These are phyloP conservation scores for Lycopodina hypogea DNA, from an alignment of 37 sponge, comb jelly and placozoan species.

Conservation along the genomic window DNA sequence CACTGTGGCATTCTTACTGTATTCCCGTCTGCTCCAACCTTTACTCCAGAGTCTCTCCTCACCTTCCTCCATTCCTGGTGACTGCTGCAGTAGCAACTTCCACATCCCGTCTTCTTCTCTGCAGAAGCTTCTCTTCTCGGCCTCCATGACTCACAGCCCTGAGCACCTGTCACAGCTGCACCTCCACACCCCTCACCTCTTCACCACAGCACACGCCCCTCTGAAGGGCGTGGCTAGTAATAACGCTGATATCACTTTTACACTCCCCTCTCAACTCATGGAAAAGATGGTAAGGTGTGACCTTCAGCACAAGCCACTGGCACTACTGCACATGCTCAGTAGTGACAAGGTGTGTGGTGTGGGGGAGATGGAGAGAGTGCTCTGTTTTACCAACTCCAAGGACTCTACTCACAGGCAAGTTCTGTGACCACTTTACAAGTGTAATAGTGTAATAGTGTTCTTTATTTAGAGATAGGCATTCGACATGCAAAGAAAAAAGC, in stretches of 20 bases:
- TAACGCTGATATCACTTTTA: slow-evolving; percentile 1
- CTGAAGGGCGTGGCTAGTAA: not conserved
- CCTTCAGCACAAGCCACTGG: slow-evolving; percentile 68
- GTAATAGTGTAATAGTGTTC: too few species aligned
- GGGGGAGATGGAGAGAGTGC: slow-evolving; percentile 21
- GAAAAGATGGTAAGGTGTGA: slow-evolving; percentile 43
- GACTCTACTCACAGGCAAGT: slow-evolving; percentile 65
- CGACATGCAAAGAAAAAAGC: too few species aligned
- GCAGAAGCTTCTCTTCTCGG: slow-evolving; percentile 96
- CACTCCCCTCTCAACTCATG: slow-evolving; percentile 25
- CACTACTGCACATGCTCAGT: slow-evolving; percentile 62
- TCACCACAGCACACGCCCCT: slow-evolving; percentile 29
- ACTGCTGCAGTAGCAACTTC: not conserved
- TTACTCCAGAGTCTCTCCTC: slow-evolving; percentile 6
- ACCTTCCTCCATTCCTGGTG: not conserved
- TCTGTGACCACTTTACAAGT: not conserved
- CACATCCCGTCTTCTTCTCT: slow-evolving; percentile 19
- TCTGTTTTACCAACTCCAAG: slow-evolving; percentile 89
- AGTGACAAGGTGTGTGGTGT: not conserved
- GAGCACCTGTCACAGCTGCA: slow-evolving; percentile 76
- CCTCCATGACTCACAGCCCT: slow-evolving; percentile 87
- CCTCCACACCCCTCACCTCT: slow-evolving; percentile 75
- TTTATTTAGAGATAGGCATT: too few species aligned
- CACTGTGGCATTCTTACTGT: too few species aligned
- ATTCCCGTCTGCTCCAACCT: not conserved